phyloP scores from a whole-genome alignment of 1,140 invertebrate species.

The Metopolophium dirhodum region DNA sequence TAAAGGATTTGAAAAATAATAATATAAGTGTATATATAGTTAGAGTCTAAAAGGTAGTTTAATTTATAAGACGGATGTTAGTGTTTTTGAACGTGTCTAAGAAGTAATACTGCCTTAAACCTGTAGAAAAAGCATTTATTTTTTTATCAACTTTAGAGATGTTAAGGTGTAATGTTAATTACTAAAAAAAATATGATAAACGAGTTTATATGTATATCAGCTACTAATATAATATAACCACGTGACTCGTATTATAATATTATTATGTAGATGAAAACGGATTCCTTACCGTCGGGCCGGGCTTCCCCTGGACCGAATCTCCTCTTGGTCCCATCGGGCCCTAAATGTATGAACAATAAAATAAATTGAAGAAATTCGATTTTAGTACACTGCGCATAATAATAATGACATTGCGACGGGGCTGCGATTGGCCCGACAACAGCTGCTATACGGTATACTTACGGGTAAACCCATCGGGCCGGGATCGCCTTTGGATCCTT shows the following conservation, averaged over 20 bases:
- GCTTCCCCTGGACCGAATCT: conserved; percentile 79
- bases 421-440: neutral
- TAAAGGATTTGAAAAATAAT: conserved; percentile 26
- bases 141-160: neutral
- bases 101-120: conserved; percentile 54
- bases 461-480: conserved; percentile 95
- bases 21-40: neutral
- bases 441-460: conserved; percentile 65
- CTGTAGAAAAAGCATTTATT: conserved; percentile 55
- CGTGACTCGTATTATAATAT: neutral
- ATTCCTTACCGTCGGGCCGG: conserved; percentile 79
- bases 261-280: neutral
- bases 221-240: neutral
- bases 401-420: conserved; percentile 30
- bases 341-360: conserved; percentile 64
- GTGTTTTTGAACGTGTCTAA: conserved; percentile 51
- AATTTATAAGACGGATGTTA: conserved; percentile 32
- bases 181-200: neutral
- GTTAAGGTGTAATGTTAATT: neutral
- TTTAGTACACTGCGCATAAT: neutral
- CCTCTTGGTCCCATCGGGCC: conserved; percentile 88
- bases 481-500: conserved; percentile 86
- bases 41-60: conserved; percentile 24
- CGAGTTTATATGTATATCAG: neutral
- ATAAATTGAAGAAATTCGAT: neutral